Evolutionary conservation across 1,140 invertebrate species (phyloP).

Genomic region (Lordiphosa clarofinis): DNA sequence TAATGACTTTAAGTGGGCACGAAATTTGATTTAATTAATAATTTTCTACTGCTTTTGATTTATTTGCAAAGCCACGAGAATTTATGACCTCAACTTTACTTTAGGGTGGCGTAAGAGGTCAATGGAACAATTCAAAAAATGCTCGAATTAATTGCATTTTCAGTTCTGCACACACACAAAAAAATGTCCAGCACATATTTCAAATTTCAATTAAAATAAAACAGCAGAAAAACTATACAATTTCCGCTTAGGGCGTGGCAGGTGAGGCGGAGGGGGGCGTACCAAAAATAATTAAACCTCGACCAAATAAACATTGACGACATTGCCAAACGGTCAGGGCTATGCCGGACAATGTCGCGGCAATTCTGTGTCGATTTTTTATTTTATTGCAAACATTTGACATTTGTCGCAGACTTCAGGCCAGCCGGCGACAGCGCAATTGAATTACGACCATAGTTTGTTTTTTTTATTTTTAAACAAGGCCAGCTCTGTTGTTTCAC

Average conservation of each 20-base stretch:
- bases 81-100: slow-evolving; percentile 46
- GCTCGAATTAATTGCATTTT: slow-evolving; percentile 73
- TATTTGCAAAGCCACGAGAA: slow-evolving; percentile 47
- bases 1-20: too few relatives aligned
- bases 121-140: slow-evolving; percentile 62
- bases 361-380: not conserved
- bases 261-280: slow-evolving; percentile 65
- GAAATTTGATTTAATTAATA: not conserved
- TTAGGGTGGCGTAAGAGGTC: not conserved
- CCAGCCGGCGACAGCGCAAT: not conserved
- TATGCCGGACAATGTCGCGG: slow-evolving; percentile 1
- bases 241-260: slow-evolving; percentile 64
- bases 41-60: slow-evolving; percentile 61
- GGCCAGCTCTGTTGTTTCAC: not conserved
- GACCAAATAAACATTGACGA: slow-evolving; percentile 48
- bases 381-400: slow-evolving; percentile 23
- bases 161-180: slow-evolving; percentile 17
- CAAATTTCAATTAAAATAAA: slow-evolving; percentile 77
- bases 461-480: not conserved
- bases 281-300: slow-evolving; percentile 66
- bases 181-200: slow-evolving; percentile 56
- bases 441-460: too few relatives aligned
- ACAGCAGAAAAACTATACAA: slow-evolving; percentile 63
- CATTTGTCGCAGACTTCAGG: slow-evolving; percentile 31
- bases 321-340: slow-evolving; percentile 3